phyloP scores from a whole-genome alignment of 2,797 vertebrate species.

The Mus minutoides region DNA sequence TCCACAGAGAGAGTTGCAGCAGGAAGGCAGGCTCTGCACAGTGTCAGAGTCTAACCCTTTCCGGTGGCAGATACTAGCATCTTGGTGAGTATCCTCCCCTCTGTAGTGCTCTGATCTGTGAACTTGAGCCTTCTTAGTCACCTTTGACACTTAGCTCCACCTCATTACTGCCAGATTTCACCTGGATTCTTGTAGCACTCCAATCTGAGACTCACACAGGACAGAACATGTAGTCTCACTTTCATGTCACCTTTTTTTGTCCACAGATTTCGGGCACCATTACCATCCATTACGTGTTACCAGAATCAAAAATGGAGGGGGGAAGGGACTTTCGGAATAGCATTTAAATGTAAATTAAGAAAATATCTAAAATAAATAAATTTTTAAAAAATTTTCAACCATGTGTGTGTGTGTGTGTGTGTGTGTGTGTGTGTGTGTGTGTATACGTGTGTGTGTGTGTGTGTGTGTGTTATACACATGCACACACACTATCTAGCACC shows the following conservation, averaged over 20 bases:
- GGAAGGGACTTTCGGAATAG: too few species aligned
- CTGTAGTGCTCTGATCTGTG: background rate
- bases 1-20: background rate
- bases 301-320: too few species aligned
- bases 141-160: background rate
- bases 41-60: background rate
- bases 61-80: background rate
- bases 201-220: background rate
- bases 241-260: background rate
- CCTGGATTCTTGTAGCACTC: background rate
- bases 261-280: background rate
- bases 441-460: too few species aligned
- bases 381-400: too few species aligned
- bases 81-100: background rate
- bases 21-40: background rate
- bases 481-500: background rate
- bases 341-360: too few species aligned
- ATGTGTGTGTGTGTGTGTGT: background rate
- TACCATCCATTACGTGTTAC: background rate
- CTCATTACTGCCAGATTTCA: background rate
- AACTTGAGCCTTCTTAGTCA: background rate
- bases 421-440: background rate
- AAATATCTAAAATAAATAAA: too few species aligned
- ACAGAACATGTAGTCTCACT: background rate
- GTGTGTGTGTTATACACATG: background rate